A percentile compares a stretch with the other conserved stretches of the same genome.
Evolutionary conservation across 2,113 vertebrate genomes (phyloP).

Genomic region (Agapornis roseicollis): DNA sequence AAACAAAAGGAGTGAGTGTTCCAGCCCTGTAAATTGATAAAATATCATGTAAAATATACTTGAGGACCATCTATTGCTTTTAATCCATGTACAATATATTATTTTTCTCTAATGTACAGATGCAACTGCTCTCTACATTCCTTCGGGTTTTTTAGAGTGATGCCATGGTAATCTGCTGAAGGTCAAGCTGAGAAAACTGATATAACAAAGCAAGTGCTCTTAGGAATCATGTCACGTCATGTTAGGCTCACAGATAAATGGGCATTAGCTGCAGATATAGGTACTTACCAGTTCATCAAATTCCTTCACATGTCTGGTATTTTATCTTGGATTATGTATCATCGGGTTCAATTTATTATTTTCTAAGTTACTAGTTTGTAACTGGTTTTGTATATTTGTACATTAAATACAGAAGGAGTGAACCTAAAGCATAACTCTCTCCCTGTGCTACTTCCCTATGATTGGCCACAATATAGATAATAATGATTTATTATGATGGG

Average conservation of each 20-base stretch:
- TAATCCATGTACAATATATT: background rate
- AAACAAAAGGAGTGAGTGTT: background rate
- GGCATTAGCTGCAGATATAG: background rate
- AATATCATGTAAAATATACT: background rate
- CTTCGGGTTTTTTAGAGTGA: background rate
- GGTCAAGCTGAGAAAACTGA: background rate
- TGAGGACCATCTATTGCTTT: background rate
- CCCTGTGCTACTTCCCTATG: background rate
- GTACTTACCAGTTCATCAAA: background rate
- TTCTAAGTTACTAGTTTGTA: background rate
- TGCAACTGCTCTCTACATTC: background rate
- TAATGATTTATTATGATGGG: constrained; percentile 4
- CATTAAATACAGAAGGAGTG: background rate
- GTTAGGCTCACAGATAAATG: background rate
- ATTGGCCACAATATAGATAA: background rate
- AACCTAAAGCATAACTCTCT: background rate
- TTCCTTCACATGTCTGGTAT: background rate
- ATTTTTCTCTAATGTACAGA: background rate
- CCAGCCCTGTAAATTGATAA: background rate
- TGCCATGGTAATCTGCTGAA: background rate
- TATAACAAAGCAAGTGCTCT: background rate
- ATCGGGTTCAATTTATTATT: background rate
- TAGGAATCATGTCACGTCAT: background rate
- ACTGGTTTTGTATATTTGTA: constrained; percentile 38
- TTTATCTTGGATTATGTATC: background rate